phyloP scores from a whole-genome alignment of 2,888 invertebrate species.

The Tiliacea aurago region DNA sequence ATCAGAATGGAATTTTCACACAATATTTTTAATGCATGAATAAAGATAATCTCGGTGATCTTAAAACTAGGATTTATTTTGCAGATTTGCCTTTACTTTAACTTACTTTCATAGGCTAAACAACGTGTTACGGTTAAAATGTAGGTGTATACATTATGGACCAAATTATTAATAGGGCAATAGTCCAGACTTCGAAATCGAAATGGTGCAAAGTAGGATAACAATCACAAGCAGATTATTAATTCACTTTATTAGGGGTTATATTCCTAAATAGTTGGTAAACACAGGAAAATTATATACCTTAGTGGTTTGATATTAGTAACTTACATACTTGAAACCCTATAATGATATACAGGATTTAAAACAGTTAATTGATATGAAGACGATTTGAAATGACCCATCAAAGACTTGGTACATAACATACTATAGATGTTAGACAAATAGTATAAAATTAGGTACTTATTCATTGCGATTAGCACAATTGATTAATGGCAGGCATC shows the following conservation, averaged over 20 bases:
- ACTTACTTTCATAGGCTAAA: background rate
- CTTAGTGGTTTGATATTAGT: background rate
- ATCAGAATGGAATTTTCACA: background rate
- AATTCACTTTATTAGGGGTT: conserved; percentile 8
- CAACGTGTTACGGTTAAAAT: conserved; percentile 4
- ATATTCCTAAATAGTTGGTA: background rate
- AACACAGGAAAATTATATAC: background rate
- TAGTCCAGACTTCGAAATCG: background rate
- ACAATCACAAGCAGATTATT: conserved; percentile 7
- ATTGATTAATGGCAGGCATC: conserved; percentile 86
- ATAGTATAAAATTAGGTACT: conserved; percentile 34
- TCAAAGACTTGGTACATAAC: conserved; percentile 29
- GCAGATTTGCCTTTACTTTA: background rate
- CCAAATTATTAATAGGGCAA: conserved; percentile 28
- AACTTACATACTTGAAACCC: conserved; percentile 11
- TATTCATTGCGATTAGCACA: conserved; percentile 77
- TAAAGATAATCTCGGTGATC: background rate
- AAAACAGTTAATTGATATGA: background rate
- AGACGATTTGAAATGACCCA: conserved; percentile 8
- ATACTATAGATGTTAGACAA: conserved; percentile 43
- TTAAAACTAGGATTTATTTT: background rate
- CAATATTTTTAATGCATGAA: background rate
- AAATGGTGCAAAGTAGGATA: background rate
- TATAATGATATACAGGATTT: background rate
- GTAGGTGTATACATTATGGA: conserved; percentile 11